These are phyloP conservation scores for Thymelicus lineola DNA, from an alignment of 2,888 invertebrate species.

Conservation along the genomic window DNA sequence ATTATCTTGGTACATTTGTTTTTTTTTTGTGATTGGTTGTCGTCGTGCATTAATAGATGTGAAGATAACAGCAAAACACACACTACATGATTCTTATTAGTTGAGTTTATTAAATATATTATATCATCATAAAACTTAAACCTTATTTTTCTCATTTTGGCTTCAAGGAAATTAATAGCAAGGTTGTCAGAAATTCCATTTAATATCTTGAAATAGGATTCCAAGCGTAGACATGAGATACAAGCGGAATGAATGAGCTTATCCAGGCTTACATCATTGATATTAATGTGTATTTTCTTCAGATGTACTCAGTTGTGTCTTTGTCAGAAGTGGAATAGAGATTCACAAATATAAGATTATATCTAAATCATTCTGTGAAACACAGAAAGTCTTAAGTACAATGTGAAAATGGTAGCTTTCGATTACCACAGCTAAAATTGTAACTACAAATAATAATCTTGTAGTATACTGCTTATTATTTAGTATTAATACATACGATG, in stretches of 20 bases:
- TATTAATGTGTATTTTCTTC: constrained; percentile 26
- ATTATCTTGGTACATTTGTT: no score
- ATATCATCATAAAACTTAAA: not conserved
- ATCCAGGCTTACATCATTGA: constrained; percentile 27
- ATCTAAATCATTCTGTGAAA: not conserved
- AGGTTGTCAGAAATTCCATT: constrained; percentile 25
- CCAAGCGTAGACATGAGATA: constrained; percentile 9
- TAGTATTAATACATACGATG: no score
- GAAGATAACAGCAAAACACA: no score
- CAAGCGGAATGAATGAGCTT: constrained; percentile 21
- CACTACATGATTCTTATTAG: no score
- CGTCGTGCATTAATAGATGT: no score
- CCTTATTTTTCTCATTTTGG: not conserved
- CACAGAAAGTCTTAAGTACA: not conserved
- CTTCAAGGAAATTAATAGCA: not conserved
- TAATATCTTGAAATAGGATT: constrained; percentile 18
- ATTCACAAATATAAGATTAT: not conserved
- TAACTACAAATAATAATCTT: no score
- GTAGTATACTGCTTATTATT: no score
- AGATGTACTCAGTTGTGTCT: constrained; percentile 5
- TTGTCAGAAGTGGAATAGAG: constrained; percentile 13
- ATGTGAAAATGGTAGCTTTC: no score
- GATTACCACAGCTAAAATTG: no score
- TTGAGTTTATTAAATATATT: not conserved
- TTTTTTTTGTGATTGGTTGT: no score